Evolutionary conservation across 1,140 invertebrate species (phyloP), one percentile per base, ranked within the genome.

Genomic region (Caenorhabditis inopinata): DNA sequence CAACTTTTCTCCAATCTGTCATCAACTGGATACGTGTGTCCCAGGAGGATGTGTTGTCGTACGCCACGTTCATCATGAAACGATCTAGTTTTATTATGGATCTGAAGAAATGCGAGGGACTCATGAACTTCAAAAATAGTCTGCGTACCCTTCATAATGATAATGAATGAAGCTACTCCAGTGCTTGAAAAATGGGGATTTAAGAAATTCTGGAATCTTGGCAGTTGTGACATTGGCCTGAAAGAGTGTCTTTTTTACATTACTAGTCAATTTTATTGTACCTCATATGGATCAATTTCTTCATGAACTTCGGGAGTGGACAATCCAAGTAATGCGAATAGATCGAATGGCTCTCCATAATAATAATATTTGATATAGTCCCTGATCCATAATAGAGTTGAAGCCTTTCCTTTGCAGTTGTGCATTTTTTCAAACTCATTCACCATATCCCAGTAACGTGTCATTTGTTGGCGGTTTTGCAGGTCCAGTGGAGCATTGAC

Each of bases 21-120:
- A 87, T 87, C 73, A 87, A 80, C n/a, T 87, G 79, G 47, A 87
- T 87, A 21, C 86, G 80, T 25, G 78, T 79, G 21, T 85, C 85
- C 86, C 86, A 87, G 27, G 48, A 58, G 23, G 84, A 82, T 4
- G 79, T 80, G 77, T 87, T 85, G 16, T 87, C 75, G 49, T 86
- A 87, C 12, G 86, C 86, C 11, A 88, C 75, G 12, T 79, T 77
- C 45, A 88, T 83, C 83, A 84, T 85, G 49, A 86, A 87, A 35
- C 74, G 62, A 46, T 74, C 38, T 0, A 87, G 74, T 23, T 49
- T 75, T 32, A 75, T 85, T n/a, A 23, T 18, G 14, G 27, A 27
- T 23, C 73, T 79, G 46, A 79, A 75, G 35, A 21, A n/a, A n/a
- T n/a, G n/a, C n/a, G n/a, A n/a, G n/a, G n/a, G n/a, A n/a, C n/a